Percentiles rank a stretch among this genome's conserved stretches.
Evolutionary conservation across 2,797 vertebrate species (phyloP).

Genomic region (Myripristis murdjan): DNA sequence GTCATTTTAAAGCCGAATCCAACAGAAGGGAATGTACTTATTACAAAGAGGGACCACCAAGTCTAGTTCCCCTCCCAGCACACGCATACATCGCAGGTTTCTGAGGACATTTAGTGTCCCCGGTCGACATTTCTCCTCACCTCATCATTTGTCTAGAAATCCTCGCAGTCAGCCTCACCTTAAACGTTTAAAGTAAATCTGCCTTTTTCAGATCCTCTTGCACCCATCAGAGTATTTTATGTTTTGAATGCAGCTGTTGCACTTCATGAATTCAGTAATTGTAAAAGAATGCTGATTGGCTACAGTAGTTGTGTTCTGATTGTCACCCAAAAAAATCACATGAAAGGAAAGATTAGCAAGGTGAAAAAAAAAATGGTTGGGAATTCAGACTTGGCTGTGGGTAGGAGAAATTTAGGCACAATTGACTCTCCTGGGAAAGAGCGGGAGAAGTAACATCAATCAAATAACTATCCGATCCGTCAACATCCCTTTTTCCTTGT

Average conservation of each 20-base stretch:
- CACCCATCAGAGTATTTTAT: neutral
- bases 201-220: neutral
- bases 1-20: constrained; percentile 46
- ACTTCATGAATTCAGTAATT: neutral
- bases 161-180: neutral
- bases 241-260: neutral
- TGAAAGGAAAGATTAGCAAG: neutral
- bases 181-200: no score
- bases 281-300: neutral
- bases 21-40: constrained; percentile 66
- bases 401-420: neutral
- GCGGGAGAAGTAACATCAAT: neutral
- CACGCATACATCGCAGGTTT: constrained; percentile 9
- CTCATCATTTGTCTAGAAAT: neutral
- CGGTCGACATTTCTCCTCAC: constrained; percentile 18
- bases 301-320: neutral
- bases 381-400: neutral
- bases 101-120: neutral
- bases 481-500: neutral
- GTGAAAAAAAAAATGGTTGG: neutral
- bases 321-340: neutral
- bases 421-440: neutral
- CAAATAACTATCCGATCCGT: constrained; percentile 6
- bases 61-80: constrained; percentile 28
- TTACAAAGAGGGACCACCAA: constrained; percentile 39